phyloP scores from a whole-genome alignment of 2,113 vertebrate genomes.

The Ivindomyrus marchei region DNA sequence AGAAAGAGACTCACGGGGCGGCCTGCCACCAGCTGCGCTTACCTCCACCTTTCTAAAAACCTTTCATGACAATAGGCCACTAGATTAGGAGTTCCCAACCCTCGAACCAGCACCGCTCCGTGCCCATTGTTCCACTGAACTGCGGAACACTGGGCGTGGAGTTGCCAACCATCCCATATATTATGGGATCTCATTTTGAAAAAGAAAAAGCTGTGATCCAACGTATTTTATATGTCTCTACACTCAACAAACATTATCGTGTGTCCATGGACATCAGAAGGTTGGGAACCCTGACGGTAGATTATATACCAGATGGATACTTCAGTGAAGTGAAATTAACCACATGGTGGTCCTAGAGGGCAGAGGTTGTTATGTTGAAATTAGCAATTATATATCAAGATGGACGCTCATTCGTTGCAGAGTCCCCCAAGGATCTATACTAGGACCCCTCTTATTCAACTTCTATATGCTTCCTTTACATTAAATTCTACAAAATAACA shows the following conservation, averaged over 20 bases:
- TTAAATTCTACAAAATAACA: not conserved
- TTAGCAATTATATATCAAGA: too few relatives aligned
- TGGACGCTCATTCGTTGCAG: too few relatives aligned
- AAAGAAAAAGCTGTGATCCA: not conserved
- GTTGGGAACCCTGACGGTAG: too few relatives aligned
- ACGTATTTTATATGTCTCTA: not conserved
- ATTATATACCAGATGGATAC: too few relatives aligned
- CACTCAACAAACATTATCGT: too few relatives aligned
- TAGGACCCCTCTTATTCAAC: not conserved
- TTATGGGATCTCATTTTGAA: not conserved
- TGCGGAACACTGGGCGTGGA: not conserved
- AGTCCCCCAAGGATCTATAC: not conserved
- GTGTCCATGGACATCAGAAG: too few relatives aligned
- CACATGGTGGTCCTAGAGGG: not conserved
- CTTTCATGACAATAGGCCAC: not conserved
- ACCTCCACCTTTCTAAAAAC: not conserved
- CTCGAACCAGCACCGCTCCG: not conserved
- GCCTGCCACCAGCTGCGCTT: not conserved
- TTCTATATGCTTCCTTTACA: not conserved
- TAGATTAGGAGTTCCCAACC: not conserved
- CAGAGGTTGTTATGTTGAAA: too few relatives aligned
- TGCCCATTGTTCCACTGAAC: not conserved
- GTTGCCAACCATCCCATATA: not conserved
- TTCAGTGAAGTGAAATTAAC: not conserved
- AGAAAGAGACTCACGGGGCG: not conserved